phyloP scores from a whole-genome alignment of 2,113 vertebrate genomes.

The Chinchilla lanigera region DNA sequence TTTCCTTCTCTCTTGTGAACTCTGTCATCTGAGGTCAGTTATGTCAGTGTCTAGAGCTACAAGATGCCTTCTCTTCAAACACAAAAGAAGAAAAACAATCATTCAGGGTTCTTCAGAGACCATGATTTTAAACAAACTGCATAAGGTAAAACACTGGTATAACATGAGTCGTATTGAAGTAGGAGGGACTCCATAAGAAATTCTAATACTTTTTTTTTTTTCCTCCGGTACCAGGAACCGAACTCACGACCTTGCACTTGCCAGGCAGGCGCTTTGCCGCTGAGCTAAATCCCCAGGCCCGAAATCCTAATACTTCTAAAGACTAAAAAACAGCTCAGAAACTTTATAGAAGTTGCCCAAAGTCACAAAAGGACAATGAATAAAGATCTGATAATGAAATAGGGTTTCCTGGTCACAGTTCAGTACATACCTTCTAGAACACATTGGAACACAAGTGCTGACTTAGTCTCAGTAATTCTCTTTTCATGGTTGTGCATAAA shows the following conservation, averaged over 20 bases:
- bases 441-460: background rate
- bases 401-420: background rate
- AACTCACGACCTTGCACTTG: too few relatives aligned
- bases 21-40: slow-evolving; percentile 31
- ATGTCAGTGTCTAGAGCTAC: slow-evolving; percentile 14
- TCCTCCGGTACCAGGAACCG: too few relatives aligned
- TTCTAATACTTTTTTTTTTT: background rate
- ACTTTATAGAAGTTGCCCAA: background rate
- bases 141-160: background rate
- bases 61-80: background rate
- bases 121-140: background rate
- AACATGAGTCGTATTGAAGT: background rate
- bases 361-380: background rate
- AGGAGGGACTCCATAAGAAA: background rate
- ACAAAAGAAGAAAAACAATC: background rate
- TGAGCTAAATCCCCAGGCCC: too few relatives aligned
- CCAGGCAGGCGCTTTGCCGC: too few relatives aligned
- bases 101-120: background rate
- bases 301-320: background rate
- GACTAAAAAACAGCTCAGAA: background rate
- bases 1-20: slow-evolving; percentile 3
- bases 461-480: background rate
- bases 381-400: background rate
- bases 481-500: background rate
- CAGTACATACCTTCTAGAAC: background rate